These are phyloP conservation scores for Lathamus discolor DNA, from an alignment of 2,113 vertebrate species.

Conservation along the genomic window DNA sequence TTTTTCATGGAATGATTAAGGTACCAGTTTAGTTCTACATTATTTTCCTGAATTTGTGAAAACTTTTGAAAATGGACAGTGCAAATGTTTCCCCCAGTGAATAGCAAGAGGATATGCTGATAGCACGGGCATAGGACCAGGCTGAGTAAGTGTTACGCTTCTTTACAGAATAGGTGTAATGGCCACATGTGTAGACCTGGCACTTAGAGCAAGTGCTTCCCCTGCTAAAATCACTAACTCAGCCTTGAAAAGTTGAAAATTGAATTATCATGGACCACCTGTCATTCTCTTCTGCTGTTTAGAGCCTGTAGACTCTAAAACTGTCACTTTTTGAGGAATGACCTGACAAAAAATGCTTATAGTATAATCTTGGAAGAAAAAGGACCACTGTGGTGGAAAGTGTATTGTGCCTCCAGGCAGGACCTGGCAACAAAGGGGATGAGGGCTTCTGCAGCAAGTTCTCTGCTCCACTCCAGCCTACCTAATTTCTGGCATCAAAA, in stretches of 20 bases:
- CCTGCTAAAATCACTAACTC: background rate
- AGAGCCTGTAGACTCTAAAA: background rate
- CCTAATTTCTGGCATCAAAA: background rate
- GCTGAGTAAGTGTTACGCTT: background rate
- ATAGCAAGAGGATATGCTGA: background rate
- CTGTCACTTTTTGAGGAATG: background rate
- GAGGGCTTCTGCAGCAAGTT: background rate
- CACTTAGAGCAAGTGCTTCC: background rate
- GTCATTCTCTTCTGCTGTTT: background rate
- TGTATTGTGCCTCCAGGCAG: background rate
- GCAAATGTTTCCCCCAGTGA: background rate
- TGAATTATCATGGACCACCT: background rate
- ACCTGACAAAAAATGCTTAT: background rate
- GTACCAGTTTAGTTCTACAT: background rate
- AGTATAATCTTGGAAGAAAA: background rate
- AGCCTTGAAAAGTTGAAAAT: background rate
- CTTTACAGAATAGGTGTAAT: background rate
- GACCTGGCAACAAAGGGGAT: background rate
- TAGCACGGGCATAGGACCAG: background rate
- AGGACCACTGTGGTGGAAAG: background rate
- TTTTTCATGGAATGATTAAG: background rate
- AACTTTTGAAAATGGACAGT: background rate
- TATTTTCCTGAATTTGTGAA: background rate
- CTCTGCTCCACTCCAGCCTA: background rate
- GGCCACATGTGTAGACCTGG: background rate